phyloP scores from a whole-genome alignment of 2,888 invertebrate genomes.

The Leptopilina myrica region DNA sequence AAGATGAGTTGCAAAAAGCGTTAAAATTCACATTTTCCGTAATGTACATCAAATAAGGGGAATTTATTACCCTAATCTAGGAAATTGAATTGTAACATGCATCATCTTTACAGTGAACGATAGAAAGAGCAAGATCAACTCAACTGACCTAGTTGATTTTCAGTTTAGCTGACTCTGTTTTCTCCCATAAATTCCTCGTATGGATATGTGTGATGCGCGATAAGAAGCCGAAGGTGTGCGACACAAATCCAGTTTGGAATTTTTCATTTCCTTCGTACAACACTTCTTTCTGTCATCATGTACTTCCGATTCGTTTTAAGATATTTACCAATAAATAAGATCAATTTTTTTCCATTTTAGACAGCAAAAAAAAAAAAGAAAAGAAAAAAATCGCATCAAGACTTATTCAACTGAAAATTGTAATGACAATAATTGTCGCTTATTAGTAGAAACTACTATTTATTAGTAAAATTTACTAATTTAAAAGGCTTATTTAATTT shows the following conservation, averaged over 20 bases:
- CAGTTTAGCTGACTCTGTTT: conserved; percentile 49
- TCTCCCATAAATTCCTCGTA: conserved; percentile 61
- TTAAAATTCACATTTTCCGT: not conserved
- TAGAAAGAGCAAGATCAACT: conserved; percentile 32
- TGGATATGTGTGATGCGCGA: conserved; percentile 58
- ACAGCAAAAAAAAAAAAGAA: no score
- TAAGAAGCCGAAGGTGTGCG: conserved; percentile 57
- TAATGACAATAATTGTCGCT: no score
- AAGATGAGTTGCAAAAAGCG: not conserved
- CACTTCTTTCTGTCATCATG: conserved; percentile 57
- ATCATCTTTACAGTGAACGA: conserved; percentile 20
- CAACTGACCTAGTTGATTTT: conserved; percentile 47
- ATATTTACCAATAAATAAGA: conserved; percentile 37
- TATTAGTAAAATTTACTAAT: no score
- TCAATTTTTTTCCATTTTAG: no score
- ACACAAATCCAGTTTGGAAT: conserved; percentile 69
- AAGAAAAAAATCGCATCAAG: no score
- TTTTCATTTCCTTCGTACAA: conserved; percentile 68
- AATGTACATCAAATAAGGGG: not conserved
- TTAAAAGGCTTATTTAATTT: no score
- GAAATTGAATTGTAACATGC: conserved; percentile 37
- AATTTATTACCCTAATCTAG: conserved; percentile 17
- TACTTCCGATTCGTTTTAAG: conserved; percentile 50
- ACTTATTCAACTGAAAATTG: no score
- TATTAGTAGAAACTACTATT: no score